These are phyloP conservation scores for Conops quadrifasciatus DNA, from an alignment of 2,888 invertebrate genomes.

Conservation along the genomic window DNA sequence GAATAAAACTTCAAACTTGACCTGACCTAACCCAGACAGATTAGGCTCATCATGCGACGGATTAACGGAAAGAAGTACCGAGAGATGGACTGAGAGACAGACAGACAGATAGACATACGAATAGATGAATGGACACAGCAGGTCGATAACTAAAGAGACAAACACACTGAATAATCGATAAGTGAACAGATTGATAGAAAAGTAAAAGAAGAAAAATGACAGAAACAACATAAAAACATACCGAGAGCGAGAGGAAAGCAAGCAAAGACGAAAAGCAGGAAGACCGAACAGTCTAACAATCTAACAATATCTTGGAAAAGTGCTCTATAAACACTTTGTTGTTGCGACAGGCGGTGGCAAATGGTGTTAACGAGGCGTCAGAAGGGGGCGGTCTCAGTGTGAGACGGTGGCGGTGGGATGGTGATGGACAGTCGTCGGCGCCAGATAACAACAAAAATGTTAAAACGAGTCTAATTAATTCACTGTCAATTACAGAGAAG, in stretches of 20 bases:
- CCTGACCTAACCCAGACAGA: neutral
- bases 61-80: neutral
- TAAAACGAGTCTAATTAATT: slow-evolving; percentile 39
- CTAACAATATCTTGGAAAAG: no score
- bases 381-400: neutral
- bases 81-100: neutral
- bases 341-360: no score
- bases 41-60: neutral
- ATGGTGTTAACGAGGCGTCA: no score
- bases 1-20: neutral
- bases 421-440: neutral
- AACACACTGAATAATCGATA: neutral
- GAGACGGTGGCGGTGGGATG: neutral
- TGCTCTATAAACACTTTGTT: no score
- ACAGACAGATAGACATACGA: slow-evolving; percentile 11
- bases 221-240: no score
- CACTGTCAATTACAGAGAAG: slow-evolving; percentile 41
- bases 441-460: slow-evolving; percentile 10
- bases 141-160: neutral
- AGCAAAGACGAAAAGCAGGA: no score
- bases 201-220: neutral
- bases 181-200: neutral
- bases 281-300: no score
- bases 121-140: no score
- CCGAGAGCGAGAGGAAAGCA: no score